A percentile compares a stretch with the other conserved stretches of the same genome.
phyloP scores from a whole-genome alignment of 2,888 invertebrate genomes.

The Andricus quercusramuli region DNA sequence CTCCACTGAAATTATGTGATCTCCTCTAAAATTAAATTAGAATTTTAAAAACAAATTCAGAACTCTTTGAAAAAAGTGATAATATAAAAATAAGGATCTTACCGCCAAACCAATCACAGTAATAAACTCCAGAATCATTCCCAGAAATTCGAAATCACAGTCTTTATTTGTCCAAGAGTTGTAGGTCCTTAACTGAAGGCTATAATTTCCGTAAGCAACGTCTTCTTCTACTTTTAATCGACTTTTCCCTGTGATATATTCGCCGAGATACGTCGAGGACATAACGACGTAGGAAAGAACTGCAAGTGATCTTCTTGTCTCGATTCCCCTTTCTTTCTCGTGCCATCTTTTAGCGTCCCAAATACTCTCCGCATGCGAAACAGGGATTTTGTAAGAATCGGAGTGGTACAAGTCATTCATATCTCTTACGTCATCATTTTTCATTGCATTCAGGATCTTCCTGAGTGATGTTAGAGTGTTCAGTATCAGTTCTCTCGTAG shows the following conservation, averaged over 20 bases:
- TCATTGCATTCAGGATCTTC: conserved; percentile 71
- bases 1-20: conserved; percentile 75
- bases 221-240: conserved; percentile 62
- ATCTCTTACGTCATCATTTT: conserved; percentile 75
- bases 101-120: conserved; percentile 69
- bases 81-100: conserved; percentile 43
- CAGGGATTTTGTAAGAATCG: conserved; percentile 66
- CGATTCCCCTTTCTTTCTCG: conserved; percentile 73
- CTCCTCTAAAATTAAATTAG: conserved; percentile 68
- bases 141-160: conserved; percentile 69
- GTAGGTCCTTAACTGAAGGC: conserved; percentile 70
- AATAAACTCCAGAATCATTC: conserved; percentile 70
- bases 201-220: conserved; percentile 62
- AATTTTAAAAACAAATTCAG: conserved; percentile 29
- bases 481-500: conserved; percentile 70
- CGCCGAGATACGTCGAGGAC: conserved; percentile 69
- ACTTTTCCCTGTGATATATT: conserved; percentile 70
- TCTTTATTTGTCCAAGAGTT: conserved; percentile 66
- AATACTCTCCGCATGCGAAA: conserved; percentile 64
- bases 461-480: conserved; percentile 68
- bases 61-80: conserved; percentile 24
- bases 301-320: conserved; percentile 71
- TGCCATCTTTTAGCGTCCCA: conserved; percentile 71
- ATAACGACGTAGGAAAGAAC: conserved; percentile 65
- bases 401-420: conserved; percentile 76